Evolutionary conservation across 2,888 invertebrate genomes (phyloP), one percentile per base, ranked within the genome.

Genomic region (Anaspis maculata): DNA sequence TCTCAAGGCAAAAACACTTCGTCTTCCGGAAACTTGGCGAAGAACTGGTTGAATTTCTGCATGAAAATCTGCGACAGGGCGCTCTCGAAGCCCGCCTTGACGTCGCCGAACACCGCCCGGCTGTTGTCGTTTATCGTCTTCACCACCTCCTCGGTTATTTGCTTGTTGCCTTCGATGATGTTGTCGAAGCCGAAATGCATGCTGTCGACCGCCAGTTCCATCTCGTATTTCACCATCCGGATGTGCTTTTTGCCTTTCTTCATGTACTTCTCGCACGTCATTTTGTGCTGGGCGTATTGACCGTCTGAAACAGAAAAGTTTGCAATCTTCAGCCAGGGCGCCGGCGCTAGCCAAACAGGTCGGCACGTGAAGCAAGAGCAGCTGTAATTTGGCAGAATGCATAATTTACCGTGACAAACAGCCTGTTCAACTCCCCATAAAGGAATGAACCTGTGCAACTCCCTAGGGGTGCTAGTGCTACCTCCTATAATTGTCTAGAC

Each of bases 141-240:
- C 6, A 33, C 3, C 2, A 57, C 38, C 25, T 53, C 51, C 0
- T 36, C 29, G 13, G 49, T 48, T n/a, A 57, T 41, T 34, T 50
- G 45, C 25, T 48, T 40, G 34, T 56, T 56, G n/a, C 51, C 48
- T 0, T 53, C 54, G 11, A 59, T 45, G 2, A 57, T 15, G 31
- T 55, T 49, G 0, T 40, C 39, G 19, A 51, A 57, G 34, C 50
- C 30, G 31, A 44, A 54, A 9, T 39, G 15, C 2, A 55, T 29
- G 11, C 64, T 64, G 44, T 73, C 66, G 0, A 79, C 79, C 3
- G 66, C 61, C 54, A 82, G 74, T 35, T 71, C 68, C 6, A 81
- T 71, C 1, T 61, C 64, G 38, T 51, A 54, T 7, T 46, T 45
- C 4, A 27, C 42, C 2, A 53, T 12, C 19, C 39, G 38, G 7